These are phyloP conservation scores for Thalpophila matura DNA, from an alignment of 2,888 invertebrate genomes.

Conservation along the genomic window DNA sequence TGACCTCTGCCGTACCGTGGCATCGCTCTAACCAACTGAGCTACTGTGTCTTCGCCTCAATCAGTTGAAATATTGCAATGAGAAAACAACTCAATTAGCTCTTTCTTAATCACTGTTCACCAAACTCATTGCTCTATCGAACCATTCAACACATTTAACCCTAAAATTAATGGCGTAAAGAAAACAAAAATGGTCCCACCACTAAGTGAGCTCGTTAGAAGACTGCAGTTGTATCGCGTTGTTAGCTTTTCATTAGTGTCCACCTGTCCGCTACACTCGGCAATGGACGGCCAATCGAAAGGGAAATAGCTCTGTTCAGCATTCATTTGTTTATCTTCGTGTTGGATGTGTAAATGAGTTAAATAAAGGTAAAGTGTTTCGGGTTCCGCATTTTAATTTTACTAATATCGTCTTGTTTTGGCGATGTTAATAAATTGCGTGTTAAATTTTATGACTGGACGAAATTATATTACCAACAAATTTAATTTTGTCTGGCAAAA, in stretches of 20 bases:
- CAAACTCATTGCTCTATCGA: too few species aligned
- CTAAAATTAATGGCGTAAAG: neutral
- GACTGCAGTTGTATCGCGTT: neutral
- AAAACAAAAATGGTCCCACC: neutral
- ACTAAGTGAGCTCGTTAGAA: conserved; percentile 3
- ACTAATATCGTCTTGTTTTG: too few species aligned
- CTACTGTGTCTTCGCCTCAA: too few species aligned
- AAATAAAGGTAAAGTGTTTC: neutral
- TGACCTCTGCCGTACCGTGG: too few species aligned
- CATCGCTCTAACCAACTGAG: too few species aligned
- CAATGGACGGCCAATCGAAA: conserved; percentile 29
- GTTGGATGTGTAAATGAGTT: conserved; percentile 1
- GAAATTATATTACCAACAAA: too few species aligned
- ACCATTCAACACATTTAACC: neutral
- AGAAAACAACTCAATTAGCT: too few species aligned
- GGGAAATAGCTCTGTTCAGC: conserved; percentile 30
- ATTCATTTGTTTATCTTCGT: conserved; percentile 15
- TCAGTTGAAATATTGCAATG: too few species aligned
- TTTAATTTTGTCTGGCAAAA: too few species aligned
- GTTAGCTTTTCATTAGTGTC: conserved; percentile 43
- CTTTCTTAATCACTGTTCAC: too few species aligned
- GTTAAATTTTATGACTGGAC: too few species aligned
- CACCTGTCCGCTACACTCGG: conserved; percentile 8
- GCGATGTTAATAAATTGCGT: too few species aligned
- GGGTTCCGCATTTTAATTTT: neutral